These are phyloP conservation scores for Trachelus iudaicus DNA, from an alignment of 2,888 invertebrate species.

Conservation along the genomic window DNA sequence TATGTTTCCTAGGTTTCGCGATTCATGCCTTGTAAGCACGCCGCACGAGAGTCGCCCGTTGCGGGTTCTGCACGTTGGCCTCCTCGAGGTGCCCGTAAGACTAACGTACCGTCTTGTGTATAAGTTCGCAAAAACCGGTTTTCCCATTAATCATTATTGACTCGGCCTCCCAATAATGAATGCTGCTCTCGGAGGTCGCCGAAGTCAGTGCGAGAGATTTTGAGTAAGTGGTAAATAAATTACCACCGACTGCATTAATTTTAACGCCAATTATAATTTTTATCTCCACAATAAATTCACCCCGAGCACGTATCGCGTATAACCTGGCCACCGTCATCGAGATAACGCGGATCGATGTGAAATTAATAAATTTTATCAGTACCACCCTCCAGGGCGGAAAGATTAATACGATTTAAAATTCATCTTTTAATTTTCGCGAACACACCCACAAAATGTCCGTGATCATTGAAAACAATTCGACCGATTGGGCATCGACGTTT, in stretches of 20 bases:
- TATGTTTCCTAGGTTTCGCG: conserved; percentile 12
- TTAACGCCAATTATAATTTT: conserved; percentile 46
- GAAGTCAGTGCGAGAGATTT: conserved; percentile 37
- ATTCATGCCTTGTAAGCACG: conserved; percentile 20
- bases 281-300: conserved; percentile 35
- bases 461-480: not conserved
- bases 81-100: conserved; percentile 10
- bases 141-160: conserved; percentile 52
- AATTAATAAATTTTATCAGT: not conserved
- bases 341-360: not conserved
- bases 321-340: not conserved
- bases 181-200: conserved; percentile 24
- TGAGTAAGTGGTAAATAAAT: conserved; percentile 46
- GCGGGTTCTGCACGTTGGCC: not conserved
- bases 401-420: not conserved
- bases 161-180: conserved; percentile 43
- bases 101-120: conserved; percentile 23
- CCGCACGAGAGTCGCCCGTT: conserved; percentile 10
- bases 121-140: conserved; percentile 39
- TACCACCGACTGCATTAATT: conserved; percentile 48
- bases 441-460: not conserved
- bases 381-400: not conserved
- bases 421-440: not conserved
- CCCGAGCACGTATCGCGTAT: conserved; percentile 5
- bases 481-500: not conserved